These are phyloP conservation scores for Hippocampus kuda DNA, from an alignment of 2,797 vertebrate genomes.

Conservation along the genomic window DNA sequence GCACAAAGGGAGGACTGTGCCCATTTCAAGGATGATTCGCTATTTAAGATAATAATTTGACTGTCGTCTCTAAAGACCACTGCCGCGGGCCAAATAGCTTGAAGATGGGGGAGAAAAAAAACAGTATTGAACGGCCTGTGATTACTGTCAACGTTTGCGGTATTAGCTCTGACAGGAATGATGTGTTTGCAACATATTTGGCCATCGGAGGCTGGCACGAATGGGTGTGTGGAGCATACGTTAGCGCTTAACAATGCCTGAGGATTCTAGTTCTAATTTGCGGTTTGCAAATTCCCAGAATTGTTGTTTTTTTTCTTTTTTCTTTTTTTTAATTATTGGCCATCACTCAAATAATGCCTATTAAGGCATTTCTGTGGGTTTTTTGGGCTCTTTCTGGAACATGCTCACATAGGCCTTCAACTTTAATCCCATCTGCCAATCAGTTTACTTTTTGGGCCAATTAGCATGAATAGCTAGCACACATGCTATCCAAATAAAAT, in stretches of 20 bases:
- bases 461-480: too few relatives aligned
- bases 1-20: conserved; percentile 9
- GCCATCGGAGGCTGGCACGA: conserved; percentile 42
- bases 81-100: conserved; percentile 28
- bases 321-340: background rate
- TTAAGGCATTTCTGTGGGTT: background rate
- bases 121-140: conserved; percentile 24
- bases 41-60: conserved; percentile 37
- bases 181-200: conserved; percentile 34
- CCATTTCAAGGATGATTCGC: conserved; percentile 7
- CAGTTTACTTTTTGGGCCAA: conserved; percentile 33
- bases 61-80: conserved; percentile 25
- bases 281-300: too few relatives aligned
- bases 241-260: conserved; percentile 10
- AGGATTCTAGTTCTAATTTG: background rate
- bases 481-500: too few relatives aligned
- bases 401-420: background rate
- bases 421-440: background rate
- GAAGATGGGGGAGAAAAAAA: conserved; percentile 12
- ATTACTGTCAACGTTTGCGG: conserved; percentile 40
- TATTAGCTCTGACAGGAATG: conserved; percentile 51
- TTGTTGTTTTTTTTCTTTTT: background rate
- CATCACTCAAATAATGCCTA: too few relatives aligned
- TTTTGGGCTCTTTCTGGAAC: background rate
- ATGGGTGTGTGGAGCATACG: conserved; percentile 30